Base-by-base conservation (phyloP, 2,113 vertebrate species). In the Spea multiplicata region DNA sequence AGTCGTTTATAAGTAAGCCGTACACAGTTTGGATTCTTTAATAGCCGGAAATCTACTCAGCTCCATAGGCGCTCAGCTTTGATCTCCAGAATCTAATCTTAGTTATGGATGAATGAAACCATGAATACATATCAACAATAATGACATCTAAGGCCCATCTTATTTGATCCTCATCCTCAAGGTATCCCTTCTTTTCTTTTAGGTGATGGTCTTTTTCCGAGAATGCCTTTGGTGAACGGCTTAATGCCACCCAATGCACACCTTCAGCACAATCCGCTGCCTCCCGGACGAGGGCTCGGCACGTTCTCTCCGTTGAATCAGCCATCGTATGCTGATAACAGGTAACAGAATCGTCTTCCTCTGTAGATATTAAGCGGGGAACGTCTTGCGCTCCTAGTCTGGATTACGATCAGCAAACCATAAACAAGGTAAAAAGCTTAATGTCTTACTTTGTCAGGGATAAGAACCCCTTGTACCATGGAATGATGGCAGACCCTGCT, bases 151-250 rank as follows among this genome's bases (percentile, higher is more conserved):
- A 30, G 2, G 30, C 30, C 30, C 30, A 2, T 30, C 6, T 52
- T 52, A 52, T 52, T 52, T 52, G 9, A 52, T 59, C 8, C 50
- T 12, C 55, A 59, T 1, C 12, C 12, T 9, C 10, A 59, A 59
- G 10, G 55, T 13, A 8, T 68, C 9, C 4, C 52, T 73, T 5
- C 47, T 71, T 71, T 62, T 75, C 83, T 69, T 74, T 82, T 14
- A 97, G 96, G 93, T 74, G 90, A 90, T 74, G 84, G 87, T 72
- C 86, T 92, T 0, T 97, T 96, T 87, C 91, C 95, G 62, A 92
- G 94, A 71, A 92, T 95, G 62, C 93, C 96, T 3, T 86, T 95
- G 80, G 91, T 95, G 88, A 99, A 98, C 5, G 97, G 97, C 67
- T 87, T 97, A 75, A 92, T 95, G 77, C 93, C 93, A 75, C 88